Conservation (phyloP, 2,888 invertebrate species). For the Limenitis camilla region DNA sequence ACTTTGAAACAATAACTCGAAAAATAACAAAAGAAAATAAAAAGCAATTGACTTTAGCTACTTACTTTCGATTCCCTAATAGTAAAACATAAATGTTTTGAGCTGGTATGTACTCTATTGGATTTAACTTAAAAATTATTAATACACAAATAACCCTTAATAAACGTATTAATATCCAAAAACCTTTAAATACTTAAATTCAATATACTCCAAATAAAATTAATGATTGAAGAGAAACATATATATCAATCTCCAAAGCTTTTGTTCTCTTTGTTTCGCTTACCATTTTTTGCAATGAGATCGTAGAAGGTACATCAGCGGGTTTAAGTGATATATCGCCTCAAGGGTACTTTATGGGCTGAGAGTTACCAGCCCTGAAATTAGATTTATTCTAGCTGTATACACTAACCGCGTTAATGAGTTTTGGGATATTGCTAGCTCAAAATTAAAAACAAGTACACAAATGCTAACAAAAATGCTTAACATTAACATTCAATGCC, state of each 20-base stretch:
- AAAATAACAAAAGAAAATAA: too few species aligned
- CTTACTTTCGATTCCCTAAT: too few species aligned
- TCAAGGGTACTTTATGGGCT: conserved; percentile 4
- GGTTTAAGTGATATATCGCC: conserved; percentile 4
- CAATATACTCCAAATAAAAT: neutral
- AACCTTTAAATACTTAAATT: too few species aligned
- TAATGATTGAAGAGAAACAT: neutral
- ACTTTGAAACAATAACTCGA: too few species aligned
- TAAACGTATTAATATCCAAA: too few species aligned
- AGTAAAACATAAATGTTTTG: too few species aligned
- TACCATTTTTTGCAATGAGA: neutral
- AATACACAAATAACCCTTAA: too few species aligned
- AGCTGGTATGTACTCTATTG: too few species aligned
- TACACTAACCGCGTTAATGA: conserved; percentile 9
- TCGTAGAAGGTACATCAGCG: conserved; percentile 1
- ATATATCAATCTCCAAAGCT: neutral
- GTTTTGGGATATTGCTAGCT: conserved; percentile 3
- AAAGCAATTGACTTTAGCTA: too few species aligned
- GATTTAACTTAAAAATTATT: too few species aligned
- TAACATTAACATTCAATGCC: too few species aligned
- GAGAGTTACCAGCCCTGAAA: conserved; percentile 7
- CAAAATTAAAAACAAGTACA: neutral
- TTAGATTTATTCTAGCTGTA: conserved; percentile 11
- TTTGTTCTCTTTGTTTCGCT: neutral
- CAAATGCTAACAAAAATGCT: too few species aligned